A percentile compares a stretch with the other conserved stretches of the same genome.
These are phyloP conservation scores for Crocidura indochinensis DNA, from an alignment of 2,797 vertebrate species.

Conservation along the genomic window DNA sequence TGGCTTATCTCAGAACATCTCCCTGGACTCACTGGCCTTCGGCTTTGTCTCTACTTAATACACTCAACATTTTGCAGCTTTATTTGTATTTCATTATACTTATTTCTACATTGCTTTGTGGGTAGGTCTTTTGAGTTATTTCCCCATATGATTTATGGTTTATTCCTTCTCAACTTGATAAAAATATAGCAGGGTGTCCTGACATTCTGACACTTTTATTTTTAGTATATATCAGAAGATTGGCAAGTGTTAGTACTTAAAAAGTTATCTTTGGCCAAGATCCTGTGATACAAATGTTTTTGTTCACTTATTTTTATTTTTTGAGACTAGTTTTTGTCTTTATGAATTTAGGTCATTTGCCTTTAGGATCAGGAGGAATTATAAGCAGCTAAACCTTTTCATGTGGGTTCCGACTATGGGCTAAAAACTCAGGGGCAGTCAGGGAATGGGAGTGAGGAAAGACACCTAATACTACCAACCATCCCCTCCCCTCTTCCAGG, in stretches of 20 bases:
- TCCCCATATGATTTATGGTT: slow-evolving; percentile 26
- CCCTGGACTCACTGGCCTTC: background rate
- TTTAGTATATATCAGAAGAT: slow-evolving; percentile 6
- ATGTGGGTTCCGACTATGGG: too few species aligned
- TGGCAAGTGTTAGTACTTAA: slow-evolving; percentile 36
- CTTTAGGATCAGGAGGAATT: slow-evolving; percentile 21
- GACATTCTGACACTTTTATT: background rate
- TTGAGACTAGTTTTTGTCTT: slow-evolving; percentile 55
- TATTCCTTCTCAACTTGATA: background rate
- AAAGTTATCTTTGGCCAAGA: slow-evolving; percentile 20
- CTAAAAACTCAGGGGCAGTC: too few species aligned
- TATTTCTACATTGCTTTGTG: slow-evolving; percentile 11
- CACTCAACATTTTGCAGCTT: background rate
- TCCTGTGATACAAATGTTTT: background rate
- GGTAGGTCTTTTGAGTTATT: background rate
- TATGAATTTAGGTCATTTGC: background rate
- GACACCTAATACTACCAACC: too few species aligned
- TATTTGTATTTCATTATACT: background rate
- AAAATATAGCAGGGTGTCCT: background rate
- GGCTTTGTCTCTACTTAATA: background rate
- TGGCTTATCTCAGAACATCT: background rate
- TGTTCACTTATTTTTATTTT: background rate
- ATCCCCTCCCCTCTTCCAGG: too few species aligned
- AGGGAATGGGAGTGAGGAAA: too few species aligned
- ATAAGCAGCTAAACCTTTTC: too few species aligned